Evolutionary conservation across 2,888 invertebrate genomes (phyloP).

Genomic region (Nymphalis c-album): DNA sequence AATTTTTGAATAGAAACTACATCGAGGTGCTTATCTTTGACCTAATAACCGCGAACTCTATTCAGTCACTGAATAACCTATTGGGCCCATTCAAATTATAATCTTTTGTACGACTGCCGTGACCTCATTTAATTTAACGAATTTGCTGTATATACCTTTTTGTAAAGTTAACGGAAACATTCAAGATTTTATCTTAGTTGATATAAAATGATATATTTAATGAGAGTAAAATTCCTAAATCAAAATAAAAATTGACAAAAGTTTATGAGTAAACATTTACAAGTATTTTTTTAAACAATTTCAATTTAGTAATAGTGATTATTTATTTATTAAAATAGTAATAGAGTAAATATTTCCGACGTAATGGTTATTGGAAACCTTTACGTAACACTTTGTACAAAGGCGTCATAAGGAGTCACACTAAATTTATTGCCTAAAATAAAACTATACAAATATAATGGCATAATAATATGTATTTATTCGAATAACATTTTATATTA

Average conservation of each 20-base stretch:
- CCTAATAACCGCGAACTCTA: constrained; percentile 24
- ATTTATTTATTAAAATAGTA: too few species aligned
- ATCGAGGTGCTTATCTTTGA: constrained; percentile 15
- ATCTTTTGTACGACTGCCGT: constrained; percentile 15
- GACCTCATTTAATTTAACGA: constrained; percentile 22
- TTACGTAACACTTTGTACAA: neutral
- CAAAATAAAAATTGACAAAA: too few species aligned
- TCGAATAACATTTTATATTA: neutral
- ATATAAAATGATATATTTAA: too few species aligned
- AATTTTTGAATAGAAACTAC: neutral
- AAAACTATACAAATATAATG: neutral
- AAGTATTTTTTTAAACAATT: too few species aligned
- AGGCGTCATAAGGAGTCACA: neutral
- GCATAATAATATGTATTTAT: constrained; percentile 4
- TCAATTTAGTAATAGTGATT: too few species aligned
- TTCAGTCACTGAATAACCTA: constrained; percentile 32
- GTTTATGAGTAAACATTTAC: too few species aligned
- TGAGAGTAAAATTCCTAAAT: too few species aligned
- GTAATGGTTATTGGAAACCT: too few species aligned
- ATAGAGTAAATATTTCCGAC: too few species aligned
- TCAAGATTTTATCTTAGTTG: neutral
- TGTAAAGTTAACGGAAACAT: neutral
- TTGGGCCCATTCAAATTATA: constrained; percentile 28
- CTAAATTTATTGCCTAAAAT: neutral
- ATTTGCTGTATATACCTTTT: constrained; percentile 1